Percentiles rank a stretch among this genome's conserved stretches.
Evolutionary conservation across 2,113 vertebrate genomes (phyloP).

Genomic region (Albula goreensis): DNA sequence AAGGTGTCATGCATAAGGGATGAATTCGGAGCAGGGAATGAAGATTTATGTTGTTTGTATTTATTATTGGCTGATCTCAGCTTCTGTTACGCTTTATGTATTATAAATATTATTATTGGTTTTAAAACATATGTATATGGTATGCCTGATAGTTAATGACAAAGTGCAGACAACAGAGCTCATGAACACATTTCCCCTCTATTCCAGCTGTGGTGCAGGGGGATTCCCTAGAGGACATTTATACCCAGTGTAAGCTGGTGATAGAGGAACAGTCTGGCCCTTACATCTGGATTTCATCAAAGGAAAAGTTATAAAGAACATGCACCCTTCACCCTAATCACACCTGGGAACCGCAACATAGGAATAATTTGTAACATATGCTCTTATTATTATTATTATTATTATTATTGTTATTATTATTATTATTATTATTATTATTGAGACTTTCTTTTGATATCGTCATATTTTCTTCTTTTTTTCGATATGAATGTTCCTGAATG

Average conservation of each 20-base stretch:
- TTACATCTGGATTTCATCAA: conserved; percentile 98
- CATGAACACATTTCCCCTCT: not conserved
- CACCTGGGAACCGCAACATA: conserved; percentile 66
- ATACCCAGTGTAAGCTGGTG: conserved; percentile 96
- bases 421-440: no score
- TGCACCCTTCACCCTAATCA: conserved; percentile 59
- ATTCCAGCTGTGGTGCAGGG: conserved; percentile 92
- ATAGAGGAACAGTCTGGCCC: conserved; percentile 98
- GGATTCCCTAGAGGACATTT: conserved; percentile 96
- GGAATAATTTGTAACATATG: conserved; percentile 84
- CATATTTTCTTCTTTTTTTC: conserved; percentile 58
- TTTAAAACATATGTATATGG: no score
- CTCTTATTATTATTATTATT: conserved; percentile 59
- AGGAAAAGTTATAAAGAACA: conserved; percentile 93
- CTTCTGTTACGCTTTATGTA: no score
- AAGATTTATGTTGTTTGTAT: no score
- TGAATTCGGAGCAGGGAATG: no score
- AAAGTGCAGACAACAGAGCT: not conserved
- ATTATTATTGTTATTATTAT: not conserved
- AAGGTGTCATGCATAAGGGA: no score
- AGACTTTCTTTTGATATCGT: conserved; percentile 35
- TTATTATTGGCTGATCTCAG: no score
- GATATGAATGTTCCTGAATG: conserved; percentile 74
- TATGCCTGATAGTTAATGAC: no score
- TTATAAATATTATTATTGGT: no score